Evolutionary conservation across 2,797 vertebrate species (phyloP), one percentile per base, ranked within the genome.

Genomic region (Glossophaga mutica): DNA sequence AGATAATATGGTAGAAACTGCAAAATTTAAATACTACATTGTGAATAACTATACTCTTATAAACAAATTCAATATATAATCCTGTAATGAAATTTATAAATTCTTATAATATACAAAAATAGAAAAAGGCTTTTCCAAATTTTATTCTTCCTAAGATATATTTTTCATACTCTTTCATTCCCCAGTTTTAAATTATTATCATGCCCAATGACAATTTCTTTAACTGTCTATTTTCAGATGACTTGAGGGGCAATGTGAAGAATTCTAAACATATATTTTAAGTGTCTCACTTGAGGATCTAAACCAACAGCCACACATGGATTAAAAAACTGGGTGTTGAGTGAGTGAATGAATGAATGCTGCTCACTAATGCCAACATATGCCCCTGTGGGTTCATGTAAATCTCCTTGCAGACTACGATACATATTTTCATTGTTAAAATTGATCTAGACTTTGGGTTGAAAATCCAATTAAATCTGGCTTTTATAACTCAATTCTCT

Each of bases 21-120:
- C 15, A 84, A 70, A 90, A 77, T 96, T 84, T 90, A 87, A 96
- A 42, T 79, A 95, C 50, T 79, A 95, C 57, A 82, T 62, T 42
- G 48, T 52, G 6, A 85, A 91, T 85, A 84, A 88, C 39, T 87
- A 19, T 82, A 92, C 76, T 87, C 55, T 62, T 86, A 2, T 55
- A 94, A 89, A 94, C 24, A 83, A 86, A 94, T 48, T 84, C 14
- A 82, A 67, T 59, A 55, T 10, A 71, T 57, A 32, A 94, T 88
- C 78, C 55, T 76, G 90, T 52, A 44, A 92, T 65, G 24, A 21
- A 89, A 94, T 90, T 92, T 76, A 92, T 2, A 65, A 84, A 90
- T 67, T 76, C 15, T 71, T 7, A 70, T 57, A 67, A 89, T 82
- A 82, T 93, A 1, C 14, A 93, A 94, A 94, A 82, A 83, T 46